Conservation (phyloP, 2,113 vertebrate species). For the Falco punctatus region DNA sequence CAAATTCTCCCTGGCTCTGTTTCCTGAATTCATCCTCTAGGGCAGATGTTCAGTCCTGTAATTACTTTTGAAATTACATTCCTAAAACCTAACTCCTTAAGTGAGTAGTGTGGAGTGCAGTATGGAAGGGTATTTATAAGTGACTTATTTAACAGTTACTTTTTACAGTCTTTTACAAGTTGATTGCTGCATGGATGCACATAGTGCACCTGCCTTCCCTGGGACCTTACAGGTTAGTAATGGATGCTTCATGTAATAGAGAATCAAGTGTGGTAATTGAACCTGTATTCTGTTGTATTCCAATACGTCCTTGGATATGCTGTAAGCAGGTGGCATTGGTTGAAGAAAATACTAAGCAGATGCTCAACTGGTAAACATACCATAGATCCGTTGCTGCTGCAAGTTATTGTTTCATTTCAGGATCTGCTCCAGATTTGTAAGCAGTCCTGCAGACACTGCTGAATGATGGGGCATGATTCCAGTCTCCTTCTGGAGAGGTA, state of each 20-base stretch:
- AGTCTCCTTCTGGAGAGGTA: not conserved
- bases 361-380: rapidly evolving
- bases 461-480: rapidly evolving
- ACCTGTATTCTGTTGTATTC: not conserved
- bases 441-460: not conserved
- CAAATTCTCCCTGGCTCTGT: not conserved
- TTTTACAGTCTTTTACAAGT: not conserved
- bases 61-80: not conserved
- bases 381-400: not conserved
- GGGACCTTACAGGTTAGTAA: not conserved
- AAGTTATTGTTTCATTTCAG: not conserved
- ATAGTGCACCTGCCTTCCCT: not conserved
- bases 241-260: not conserved
- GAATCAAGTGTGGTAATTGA: not conserved
- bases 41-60: not conserved
- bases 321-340: not conserved
- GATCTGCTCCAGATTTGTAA: not conserved
- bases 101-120: not conserved
- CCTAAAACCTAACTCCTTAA: not conserved
- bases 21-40: not conserved
- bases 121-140: not conserved
- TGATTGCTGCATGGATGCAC: not conserved
- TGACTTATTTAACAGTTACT: not conserved
- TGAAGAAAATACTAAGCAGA: not conserved
- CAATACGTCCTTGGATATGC: not conserved